phyloP scores from a whole-genome alignment of 2,113 vertebrate species.

The Piaya cayana region DNA sequence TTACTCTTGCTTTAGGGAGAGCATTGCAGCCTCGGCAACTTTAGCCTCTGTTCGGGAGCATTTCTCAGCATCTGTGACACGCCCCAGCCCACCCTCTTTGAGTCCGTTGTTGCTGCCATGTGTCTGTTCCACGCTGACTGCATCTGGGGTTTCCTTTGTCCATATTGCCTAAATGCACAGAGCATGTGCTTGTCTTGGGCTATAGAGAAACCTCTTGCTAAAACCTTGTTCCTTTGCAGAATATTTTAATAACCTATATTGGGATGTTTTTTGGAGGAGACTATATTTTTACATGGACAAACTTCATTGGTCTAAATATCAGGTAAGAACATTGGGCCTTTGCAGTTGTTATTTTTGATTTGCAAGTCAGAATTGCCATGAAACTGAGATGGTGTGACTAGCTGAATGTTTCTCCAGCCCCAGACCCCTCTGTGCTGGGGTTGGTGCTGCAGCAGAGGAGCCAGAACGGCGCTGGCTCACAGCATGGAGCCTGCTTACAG shows the following conservation, averaged over 20 bases:
- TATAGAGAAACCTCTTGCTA: fast-evolving
- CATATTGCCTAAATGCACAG: fast-evolving
- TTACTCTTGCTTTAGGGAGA: not conserved
- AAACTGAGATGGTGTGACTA: not conserved
- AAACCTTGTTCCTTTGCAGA: slow-evolving; percentile 77
- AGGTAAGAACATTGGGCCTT: slow-evolving; percentile 72
- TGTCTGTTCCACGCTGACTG: fast-evolving
- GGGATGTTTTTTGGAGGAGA: slow-evolving; percentile 98
- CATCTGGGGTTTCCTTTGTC: fast-evolving
- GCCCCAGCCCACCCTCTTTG: fast-evolving
- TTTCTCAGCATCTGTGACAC: not conserved
- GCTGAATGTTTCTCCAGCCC: fast-evolving
- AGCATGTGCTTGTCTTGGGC: fast-evolving
- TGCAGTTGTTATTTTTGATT: not conserved
- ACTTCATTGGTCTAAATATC: slow-evolving; percentile 96
- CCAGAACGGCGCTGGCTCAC: not conserved
- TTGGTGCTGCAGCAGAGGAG: not conserved
- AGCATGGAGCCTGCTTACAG: no score
- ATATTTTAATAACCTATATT: slow-evolving; percentile 95
- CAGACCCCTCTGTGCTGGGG: no score
- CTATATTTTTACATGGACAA: slow-evolving; percentile 98
- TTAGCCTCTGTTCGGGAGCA: not conserved
- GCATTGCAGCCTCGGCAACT: not conserved
- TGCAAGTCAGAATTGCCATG: not conserved
- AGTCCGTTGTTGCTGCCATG: fast-evolving